Evolutionary conservation across 2,113 vertebrate species (phyloP), one percentile per base, ranked within the genome.

Genomic region (Coreoperca whiteheadi): DNA sequence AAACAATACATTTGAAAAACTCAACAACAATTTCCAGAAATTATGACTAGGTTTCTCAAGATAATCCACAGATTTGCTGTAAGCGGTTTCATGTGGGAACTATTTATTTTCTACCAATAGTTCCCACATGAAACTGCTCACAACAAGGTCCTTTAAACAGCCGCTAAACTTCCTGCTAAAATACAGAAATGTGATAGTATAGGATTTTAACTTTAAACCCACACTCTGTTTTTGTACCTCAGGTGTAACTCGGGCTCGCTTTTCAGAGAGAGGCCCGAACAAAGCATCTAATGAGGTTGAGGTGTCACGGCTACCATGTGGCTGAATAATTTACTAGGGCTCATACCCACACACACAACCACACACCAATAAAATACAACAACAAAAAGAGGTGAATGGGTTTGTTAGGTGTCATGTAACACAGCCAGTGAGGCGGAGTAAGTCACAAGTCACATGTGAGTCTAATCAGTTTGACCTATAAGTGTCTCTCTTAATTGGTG

Each of bases 311-410:
- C 77, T 80, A 74, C 56, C 71, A 46, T 57, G 68, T 50, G 68
- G 25, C 37, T 92, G 53, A 89, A 92, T 88, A 66, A 92, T 92
- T 86, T 12, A 92, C 21, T 0, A 66, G 57, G 14, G 23, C 75
- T 82, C 61, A 59, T 28, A 67, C 30, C 65, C 54, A 30, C 54
- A 63, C 75, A 69, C 68, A 85, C 61, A 80, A 41, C 32, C 54
- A 73, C 50, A 25, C 41, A 39, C 28, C 56, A 30, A 14, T 6
- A 37, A 20, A 11, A 32, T 41, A 12, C 57, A 25, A 48, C 54
- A 77, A 73, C 67, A 81, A 14, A 70, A 32, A 28, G 37, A 66
- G n/a, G 23, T 67, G 28, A 66, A 16, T 65, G 21, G 6, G 18
- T 67, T 30, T 50, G 41, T 48, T 30, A 21, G 23, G 46, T 6